Conservation (phyloP, 2,888 invertebrate genomes). For the Uropetala carovei region DNA sequence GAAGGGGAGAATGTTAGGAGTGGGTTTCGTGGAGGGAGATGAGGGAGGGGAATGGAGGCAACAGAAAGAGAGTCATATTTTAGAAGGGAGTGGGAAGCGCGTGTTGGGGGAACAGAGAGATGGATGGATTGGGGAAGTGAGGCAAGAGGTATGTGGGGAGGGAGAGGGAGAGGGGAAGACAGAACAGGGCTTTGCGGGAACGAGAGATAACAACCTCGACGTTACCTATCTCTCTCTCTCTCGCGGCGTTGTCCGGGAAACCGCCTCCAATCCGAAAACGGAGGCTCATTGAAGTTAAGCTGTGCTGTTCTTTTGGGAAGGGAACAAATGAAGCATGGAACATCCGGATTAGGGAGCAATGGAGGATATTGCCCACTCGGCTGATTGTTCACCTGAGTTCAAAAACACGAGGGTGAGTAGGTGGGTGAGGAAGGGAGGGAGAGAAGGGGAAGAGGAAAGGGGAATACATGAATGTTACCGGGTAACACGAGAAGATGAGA, state of each 20-base stretch:
- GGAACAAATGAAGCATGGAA: slow-evolving; percentile 33
- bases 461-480: no score
- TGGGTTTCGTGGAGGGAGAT: no score
- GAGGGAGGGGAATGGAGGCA: no score
- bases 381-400: slow-evolving; percentile 24
- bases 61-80: no score
- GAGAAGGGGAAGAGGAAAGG: not conserved
- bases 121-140: no score
- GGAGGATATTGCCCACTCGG: slow-evolving; percentile 32
- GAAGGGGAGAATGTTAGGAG: no score
- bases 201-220: slow-evolving; percentile 13
- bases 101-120: no score
- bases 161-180: not conserved
- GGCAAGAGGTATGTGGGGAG: no score
- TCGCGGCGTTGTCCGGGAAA: slow-evolving; percentile 28
- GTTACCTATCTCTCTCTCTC: slow-evolving; percentile 1
- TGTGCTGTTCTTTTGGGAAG: slow-evolving; percentile 7
- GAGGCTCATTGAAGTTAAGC: slow-evolving; percentile 32
- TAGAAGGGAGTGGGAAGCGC: no score
- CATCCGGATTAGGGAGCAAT: slow-evolving; percentile 6
- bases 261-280: slow-evolving; percentile 26
- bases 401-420: not conserved
- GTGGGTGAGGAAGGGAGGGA: not conserved
- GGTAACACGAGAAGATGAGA: no score
- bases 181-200: not conserved